Percentiles rank a stretch among this genome's conserved stretches.
phyloP scores from a whole-genome alignment of 2,888 invertebrate genomes.

The Drosophila fulvimacula region DNA sequence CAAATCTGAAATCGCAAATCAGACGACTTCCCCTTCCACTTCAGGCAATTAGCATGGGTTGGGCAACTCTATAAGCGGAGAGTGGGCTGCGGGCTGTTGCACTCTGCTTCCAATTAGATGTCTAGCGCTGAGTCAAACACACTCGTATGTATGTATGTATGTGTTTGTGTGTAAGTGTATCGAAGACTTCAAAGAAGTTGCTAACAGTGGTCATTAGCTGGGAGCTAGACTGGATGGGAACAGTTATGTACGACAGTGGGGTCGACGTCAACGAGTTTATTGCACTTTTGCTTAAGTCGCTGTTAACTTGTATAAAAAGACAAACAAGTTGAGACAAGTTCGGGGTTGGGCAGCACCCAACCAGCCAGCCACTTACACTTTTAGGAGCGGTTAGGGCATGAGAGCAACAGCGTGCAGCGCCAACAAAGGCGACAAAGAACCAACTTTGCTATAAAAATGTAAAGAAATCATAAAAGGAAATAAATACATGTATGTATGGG shows the following conservation, averaged over 20 bases:
- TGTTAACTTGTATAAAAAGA: conserved; percentile 58
- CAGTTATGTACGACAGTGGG: conserved; percentile 8
- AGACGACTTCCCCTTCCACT: conserved; percentile 6
- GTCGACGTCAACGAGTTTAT: conserved; percentile 66
- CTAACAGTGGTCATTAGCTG: conserved; percentile 64
- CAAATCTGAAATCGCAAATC: conserved; percentile 33
- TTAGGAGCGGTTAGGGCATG: conserved; percentile 54
- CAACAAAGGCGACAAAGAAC: conserved; percentile 71
- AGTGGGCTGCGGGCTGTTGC: conserved; percentile 25
- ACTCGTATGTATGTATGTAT: conserved; percentile 16
- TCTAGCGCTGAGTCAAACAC: conserved; percentile 37
- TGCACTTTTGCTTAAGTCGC: conserved; percentile 69
- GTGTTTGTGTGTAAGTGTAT: conserved; percentile 3
- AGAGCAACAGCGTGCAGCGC: conserved; percentile 33
- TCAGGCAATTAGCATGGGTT: conserved; percentile 39
- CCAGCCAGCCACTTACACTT: conserved; percentile 64
- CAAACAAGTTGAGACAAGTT: conserved; percentile 60
- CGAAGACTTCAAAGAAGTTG: conserved; percentile 58
- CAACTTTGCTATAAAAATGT: conserved; percentile 49
- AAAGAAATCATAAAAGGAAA: conserved; percentile 50
- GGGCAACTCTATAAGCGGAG: conserved; percentile 27
- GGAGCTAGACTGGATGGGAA: conserved; percentile 28
- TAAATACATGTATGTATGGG: conserved; percentile 3
- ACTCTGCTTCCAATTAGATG: conserved; percentile 33
- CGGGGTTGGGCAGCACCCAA: conserved; percentile 31